These are phyloP conservation scores for Ptiloglossa arizonensis DNA, from an alignment of 1,140 invertebrate species.

Conservation along the genomic window DNA sequence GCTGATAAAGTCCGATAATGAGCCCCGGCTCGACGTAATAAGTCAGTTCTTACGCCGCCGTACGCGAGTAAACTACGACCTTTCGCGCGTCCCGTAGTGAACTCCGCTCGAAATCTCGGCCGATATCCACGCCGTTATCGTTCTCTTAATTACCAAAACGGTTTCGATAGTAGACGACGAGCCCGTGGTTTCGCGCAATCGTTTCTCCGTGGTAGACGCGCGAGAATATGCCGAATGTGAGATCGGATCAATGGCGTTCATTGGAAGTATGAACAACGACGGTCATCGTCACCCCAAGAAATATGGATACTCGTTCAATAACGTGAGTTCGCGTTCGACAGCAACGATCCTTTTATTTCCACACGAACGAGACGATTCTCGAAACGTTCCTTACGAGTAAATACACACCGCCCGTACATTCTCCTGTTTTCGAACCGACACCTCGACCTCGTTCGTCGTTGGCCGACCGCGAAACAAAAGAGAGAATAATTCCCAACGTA, in stretches of 20 bases:
- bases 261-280: slow-evolving; percentile 24
- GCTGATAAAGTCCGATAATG: slow-evolving; percentile 64
- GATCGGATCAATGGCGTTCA: no score
- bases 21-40: slow-evolving; percentile 36
- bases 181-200: no score
- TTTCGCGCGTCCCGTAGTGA: neutral
- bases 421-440: no score
- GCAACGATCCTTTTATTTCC: no score
- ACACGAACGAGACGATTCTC: no score
- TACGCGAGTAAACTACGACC: slow-evolving; percentile 25
- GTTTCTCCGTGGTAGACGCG: no score
- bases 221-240: no score
- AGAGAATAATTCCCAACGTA: no score
- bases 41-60: slow-evolving; percentile 60
- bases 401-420: no score
- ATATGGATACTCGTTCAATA: slow-evolving; percentile 15
- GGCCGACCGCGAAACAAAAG: no score
- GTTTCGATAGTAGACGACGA: neutral
- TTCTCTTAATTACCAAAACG: neutral
- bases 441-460: no score
- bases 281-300: slow-evolving; percentile 8
- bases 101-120: neutral
- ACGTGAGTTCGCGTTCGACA: slow-evolving; percentile 47
- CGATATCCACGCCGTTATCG: neutral
- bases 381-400: no score